A percentile compares a stretch with the other conserved stretches of the same genome.
These are phyloP conservation scores for Habropoda laboriosa DNA, from an alignment of 1,140 invertebrate species.

Conservation along the genomic window DNA sequence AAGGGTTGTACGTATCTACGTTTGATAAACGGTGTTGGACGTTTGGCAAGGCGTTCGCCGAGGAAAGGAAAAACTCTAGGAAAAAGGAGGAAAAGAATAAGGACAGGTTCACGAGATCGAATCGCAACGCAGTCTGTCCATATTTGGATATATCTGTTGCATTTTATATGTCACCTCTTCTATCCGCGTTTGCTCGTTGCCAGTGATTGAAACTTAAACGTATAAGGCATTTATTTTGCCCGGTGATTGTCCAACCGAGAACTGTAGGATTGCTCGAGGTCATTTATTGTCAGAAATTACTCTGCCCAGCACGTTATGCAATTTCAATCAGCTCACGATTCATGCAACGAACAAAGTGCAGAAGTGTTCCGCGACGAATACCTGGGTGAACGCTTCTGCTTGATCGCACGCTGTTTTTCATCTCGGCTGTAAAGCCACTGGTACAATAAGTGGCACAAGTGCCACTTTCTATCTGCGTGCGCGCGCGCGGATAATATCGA, in stretches of 20 bases:
- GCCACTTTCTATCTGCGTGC: slow-evolving; percentile 59
- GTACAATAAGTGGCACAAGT: slow-evolving; percentile 64
- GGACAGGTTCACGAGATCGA: slow-evolving; percentile 62
- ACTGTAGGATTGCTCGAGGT: not conserved
- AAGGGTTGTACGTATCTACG: not conserved
- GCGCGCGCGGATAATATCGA: not conserved
- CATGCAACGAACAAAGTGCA: not conserved
- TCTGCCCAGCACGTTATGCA: not conserved
- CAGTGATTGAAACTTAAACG: not conserved
- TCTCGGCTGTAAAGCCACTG: slow-evolving; percentile 34
- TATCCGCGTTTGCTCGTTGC: slow-evolving; percentile 24
- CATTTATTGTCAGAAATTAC: not conserved
- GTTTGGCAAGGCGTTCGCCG: not conserved
- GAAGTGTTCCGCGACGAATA: not conserved
- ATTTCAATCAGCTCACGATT: not conserved
- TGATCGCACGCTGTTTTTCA: slow-evolving; percentile 17
- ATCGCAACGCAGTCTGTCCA: slow-evolving; percentile 66
- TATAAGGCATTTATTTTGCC: too few species aligned
- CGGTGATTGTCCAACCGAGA: too few species aligned
- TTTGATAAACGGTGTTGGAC: not conserved
- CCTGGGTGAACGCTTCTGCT: not conserved
- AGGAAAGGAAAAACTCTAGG: slow-evolving; percentile 31
- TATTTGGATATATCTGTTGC: slow-evolving; percentile 70
- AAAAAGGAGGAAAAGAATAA: slow-evolving; percentile 41
- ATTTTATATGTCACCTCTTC: slow-evolving; percentile 59